Evolutionary conservation across 1,140 invertebrate genomes (phyloP).

Genomic region (Penaeus indicus): DNA sequence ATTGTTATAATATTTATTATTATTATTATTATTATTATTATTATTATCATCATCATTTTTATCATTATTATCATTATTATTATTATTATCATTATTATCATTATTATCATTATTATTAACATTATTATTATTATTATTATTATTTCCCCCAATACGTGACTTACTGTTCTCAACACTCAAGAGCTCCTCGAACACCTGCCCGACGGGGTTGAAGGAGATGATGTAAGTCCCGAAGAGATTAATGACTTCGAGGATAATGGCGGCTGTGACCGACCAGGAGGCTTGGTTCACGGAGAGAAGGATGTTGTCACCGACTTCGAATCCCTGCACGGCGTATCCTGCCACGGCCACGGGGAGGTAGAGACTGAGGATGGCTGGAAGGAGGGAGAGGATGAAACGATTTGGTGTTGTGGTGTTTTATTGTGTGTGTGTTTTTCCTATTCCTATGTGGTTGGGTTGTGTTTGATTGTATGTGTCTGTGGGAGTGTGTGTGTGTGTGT

Average conservation of each 20-base stretch:
- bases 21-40: no score
- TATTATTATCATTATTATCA: no score
- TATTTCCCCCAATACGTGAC: not conserved
- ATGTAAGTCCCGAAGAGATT: slow-evolving; percentile 77
- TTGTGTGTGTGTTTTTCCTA: no score
- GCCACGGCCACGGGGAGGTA: slow-evolving; percentile 75
- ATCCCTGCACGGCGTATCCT: slow-evolving; percentile 76
- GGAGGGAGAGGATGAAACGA: slow-evolving; percentile 36
- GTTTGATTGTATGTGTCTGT: no score
- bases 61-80: no score
- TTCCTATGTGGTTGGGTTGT: no score
- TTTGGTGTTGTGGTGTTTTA: not conserved
- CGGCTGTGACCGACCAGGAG: slow-evolving; percentile 71
- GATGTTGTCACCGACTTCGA: slow-evolving; percentile 74
- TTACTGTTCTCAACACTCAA: slow-evolving; percentile 72
- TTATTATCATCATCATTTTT: no score
- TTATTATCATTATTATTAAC: no score
- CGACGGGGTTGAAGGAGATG: slow-evolving; percentile 78
- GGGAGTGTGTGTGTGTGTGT: no score
- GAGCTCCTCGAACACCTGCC: slow-evolving; percentile 79
- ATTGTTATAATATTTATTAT: no score
- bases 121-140: no score
- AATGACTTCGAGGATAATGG: slow-evolving; percentile 72
- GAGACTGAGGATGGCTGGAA: slow-evolving; percentile 74
- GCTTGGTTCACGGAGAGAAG: slow-evolving; percentile 70